A percentile compares a stretch with the other conserved stretches of the same genome.
These are phyloP conservation scores for Oxyruncus cristatus DNA, from an alignment of 2,113 vertebrate genomes.

Conservation along the genomic window DNA sequence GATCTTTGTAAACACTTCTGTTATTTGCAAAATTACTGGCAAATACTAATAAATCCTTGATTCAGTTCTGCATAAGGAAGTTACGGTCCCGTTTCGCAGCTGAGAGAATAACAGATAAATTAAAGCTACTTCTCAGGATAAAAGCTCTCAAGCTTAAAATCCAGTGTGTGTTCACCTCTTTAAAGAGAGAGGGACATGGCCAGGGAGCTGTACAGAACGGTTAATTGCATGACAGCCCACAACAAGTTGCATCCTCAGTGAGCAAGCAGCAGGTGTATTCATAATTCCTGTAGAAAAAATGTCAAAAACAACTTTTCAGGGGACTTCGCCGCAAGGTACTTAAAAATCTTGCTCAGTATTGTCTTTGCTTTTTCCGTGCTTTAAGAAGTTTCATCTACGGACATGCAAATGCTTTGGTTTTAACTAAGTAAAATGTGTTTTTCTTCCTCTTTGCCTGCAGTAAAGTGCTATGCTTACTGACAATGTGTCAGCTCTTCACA, in stretches of 20 bases:
- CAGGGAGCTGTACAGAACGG: background rate
- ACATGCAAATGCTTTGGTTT: background rate
- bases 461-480: constrained; percentile 81
- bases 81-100: background rate
- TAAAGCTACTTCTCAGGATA: background rate
- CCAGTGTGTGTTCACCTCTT: background rate
- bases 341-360: background rate
- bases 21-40: background rate
- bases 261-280: background rate
- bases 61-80: background rate
- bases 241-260: background rate
- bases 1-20: background rate
- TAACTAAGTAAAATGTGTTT: background rate
- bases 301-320: background rate
- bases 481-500: constrained; percentile 87
- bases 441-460: constrained; percentile 67
- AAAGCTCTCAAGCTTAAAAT: background rate
- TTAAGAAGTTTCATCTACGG: background rate
- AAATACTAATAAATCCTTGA: background rate
- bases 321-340: background rate
- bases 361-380: background rate
- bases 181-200: background rate
- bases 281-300: background rate
- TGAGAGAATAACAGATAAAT: background rate
- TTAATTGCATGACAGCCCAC: background rate